Evolutionary conservation across 1,140 invertebrate genomes (phyloP), one percentile per base, ranked within the genome.

Genomic region (Sitophilus oryzae): DNA sequence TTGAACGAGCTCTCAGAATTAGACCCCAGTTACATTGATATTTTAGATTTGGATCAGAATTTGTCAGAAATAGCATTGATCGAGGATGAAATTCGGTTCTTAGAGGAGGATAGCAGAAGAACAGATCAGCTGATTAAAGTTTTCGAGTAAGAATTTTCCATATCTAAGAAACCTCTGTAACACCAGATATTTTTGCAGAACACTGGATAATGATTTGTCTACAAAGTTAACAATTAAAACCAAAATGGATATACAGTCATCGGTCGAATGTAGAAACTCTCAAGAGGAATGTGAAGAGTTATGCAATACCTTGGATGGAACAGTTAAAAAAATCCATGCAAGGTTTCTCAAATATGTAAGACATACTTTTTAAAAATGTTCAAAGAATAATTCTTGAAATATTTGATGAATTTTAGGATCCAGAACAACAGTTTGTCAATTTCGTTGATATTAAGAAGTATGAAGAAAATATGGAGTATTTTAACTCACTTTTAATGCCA

Each of bases 11-110:
- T 48, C 16, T 47, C 52, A 52, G 8, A 52, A 49, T 19, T 52
- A 16, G 52, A 61, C 18, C 19, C 9, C 5, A 16, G 41, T 37
- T 54, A 60, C 40, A 56, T 61, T 18, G 59, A 53, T 48, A 52
- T 65, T 20, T 63, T 61, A 35, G 41, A 65, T 43, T 11, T 22
- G 9, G 56, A 66, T 21, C 23, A 19, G 11, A 65, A 62, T 58
- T 16, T 18, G 18, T n/a, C 56, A 4, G 51, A 60, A 47, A 35
- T 52, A n/a, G 58, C 58, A 47, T 22, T 59, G 21, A 18, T 56
- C 11, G 22, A 52, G 41, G 48, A 47, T 30, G 52, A 59, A 50
- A 37, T 56, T 38, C 40, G 58, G 42, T 18, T 59, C 3, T 30
- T 58, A 15, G 45, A 58, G 47, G 30, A 49, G 23, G 50, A 62